Base-by-base conservation (phyloP, 64 coral and sea anemone species). In the Anthopleura sola region DNA sequence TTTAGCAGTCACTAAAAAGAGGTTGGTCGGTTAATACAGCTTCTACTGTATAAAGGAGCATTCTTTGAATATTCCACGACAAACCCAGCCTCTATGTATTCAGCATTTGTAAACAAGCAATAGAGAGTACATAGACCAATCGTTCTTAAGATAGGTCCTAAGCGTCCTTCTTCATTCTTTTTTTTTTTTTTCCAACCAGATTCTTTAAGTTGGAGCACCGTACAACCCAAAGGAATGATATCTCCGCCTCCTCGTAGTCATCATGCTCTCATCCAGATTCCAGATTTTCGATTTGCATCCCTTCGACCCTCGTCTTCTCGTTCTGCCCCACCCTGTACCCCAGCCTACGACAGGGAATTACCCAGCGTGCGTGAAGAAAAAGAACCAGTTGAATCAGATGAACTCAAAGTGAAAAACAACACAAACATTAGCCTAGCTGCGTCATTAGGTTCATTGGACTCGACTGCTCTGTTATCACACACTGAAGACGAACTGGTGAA, bases 261-360 rank as follows among this genome's bases (percentile, higher is more conserved):
- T 60, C 91, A 92, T 46, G 75, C 86, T 11, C 24, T 77, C 21
- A 62, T 88, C 39, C 50, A 86, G 11, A 84, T 96, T 37, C 84
- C 94, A 11, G 68, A 85, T 16, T 89, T 92, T 31, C 68, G 56
- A n/a, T 92, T 96, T 47, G 50, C 84, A n/a, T 77, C 66, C 46
- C 46, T 86, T 23, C 94, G 94, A 3, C 94, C 94, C 6, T 86
- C 87, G 6, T 90, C 94, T 15, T 89, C 94, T 13, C 94, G 40
- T 33, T 96, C 94, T 3, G 94, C 94, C 23, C 94, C 94, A 4
- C 90, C 94, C 19, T 86, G 90, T 46, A 96, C 94, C 26, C 94
- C 94, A 24, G 88, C 53, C 49, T 84, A 84, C 36, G 26, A 88
- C 3, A 50, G 13, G 21, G 78, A 49, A 55, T 48, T 79, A 79